Conservation (phyloP, 2,113 vertebrate genomes). For the Syngnathus scovelli region DNA sequence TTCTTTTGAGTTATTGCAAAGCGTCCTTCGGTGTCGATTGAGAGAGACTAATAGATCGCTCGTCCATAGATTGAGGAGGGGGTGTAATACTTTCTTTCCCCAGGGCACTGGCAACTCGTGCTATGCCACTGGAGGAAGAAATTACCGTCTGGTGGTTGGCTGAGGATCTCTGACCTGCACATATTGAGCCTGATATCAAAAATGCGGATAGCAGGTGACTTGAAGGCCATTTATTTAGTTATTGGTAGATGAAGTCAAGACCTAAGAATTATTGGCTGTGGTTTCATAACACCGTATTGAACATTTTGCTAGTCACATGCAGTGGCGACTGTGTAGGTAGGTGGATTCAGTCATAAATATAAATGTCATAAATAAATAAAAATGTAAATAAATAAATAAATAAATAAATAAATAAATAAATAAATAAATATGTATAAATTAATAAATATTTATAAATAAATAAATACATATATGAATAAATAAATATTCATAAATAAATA, state of each 20-base stretch:
- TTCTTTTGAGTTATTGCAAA: not conserved
- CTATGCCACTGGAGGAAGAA: slow-evolving; percentile 4
- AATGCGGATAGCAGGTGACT: slow-evolving; percentile 32
- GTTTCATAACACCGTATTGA: slow-evolving; percentile 29
- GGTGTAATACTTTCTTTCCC: slow-evolving; percentile 1
- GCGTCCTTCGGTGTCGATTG: not conserved
- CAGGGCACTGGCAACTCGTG: not conserved
- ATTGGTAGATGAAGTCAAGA: slow-evolving; percentile 23
- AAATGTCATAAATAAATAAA: no score
- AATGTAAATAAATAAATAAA: no score
- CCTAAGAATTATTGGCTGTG: slow-evolving; percentile 38
- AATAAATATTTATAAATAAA: no score
- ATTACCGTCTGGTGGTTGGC: slow-evolving; percentile 24
- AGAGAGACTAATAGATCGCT: not conserved
- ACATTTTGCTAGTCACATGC: not conserved
- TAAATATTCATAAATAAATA: no score
- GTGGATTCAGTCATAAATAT: not conserved
- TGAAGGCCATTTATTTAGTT: slow-evolving; percentile 29
- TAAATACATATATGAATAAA: no score
- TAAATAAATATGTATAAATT: no score
- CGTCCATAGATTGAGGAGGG: slow-evolving; percentile 1
- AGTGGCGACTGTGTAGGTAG: not conserved
- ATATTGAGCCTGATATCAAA: slow-evolving; percentile 37
- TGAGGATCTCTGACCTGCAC: slow-evolving; percentile 40
- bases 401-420: no score